Conservation (phyloP, 2,113 vertebrate species). For the Todiramphus chloris region DNA sequence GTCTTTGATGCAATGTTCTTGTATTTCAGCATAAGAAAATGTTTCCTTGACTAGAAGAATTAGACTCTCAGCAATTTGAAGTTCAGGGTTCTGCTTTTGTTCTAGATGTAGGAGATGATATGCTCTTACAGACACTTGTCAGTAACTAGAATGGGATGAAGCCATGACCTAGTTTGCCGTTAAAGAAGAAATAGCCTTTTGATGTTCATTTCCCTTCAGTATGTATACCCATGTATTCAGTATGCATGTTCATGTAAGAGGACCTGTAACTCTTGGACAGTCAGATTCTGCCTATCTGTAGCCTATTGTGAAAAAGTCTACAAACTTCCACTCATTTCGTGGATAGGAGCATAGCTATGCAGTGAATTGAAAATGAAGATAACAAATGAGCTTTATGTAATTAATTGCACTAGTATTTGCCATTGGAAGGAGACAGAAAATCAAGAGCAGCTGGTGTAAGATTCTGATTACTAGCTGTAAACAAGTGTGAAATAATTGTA, state of each 20-base stretch:
- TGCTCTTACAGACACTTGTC: neutral
- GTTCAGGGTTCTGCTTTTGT: neutral
- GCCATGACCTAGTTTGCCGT: neutral
- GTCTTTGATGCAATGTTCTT: neutral
- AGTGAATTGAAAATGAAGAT: neutral
- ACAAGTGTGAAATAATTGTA: neutral
- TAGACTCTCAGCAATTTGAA: neutral
- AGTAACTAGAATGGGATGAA: neutral
- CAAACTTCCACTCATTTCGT: neutral
- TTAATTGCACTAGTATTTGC: neutral
- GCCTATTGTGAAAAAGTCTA: neutral
- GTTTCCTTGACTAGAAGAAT: neutral
- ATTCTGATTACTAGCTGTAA: neutral
- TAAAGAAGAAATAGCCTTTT: neutral
- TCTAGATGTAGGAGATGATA: neutral
- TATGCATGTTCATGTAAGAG: neutral
- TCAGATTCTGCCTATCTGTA: neutral
- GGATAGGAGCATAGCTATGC: neutral
- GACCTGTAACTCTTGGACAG: neutral
- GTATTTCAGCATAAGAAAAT: neutral
- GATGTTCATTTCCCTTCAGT: neutral
- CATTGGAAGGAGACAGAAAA: neutral
- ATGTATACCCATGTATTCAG: neutral
- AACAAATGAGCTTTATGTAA: neutral
- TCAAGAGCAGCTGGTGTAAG: neutral